Base-by-base conservation (phyloP, 2,888 invertebrate genomes). In the Thereva nobilitata region DNA sequence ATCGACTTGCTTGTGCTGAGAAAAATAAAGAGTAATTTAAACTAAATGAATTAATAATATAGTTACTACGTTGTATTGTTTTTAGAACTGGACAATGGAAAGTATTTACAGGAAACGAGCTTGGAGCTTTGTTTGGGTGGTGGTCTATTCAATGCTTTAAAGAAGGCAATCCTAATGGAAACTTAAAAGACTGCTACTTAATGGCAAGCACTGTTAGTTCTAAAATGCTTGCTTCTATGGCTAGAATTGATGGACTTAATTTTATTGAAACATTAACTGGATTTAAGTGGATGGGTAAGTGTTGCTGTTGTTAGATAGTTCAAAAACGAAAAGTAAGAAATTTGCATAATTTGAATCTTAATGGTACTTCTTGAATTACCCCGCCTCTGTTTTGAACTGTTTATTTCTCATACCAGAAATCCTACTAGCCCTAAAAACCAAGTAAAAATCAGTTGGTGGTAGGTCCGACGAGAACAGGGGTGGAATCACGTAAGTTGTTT, bases 261-360 rank as follows among this genome's bases (percentile, higher is more conserved):
- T 87, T 87, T 71, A 80, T 85, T 70, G 97, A 98, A 82, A 98
- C 99, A 0, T 84, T 99, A 63, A 99, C 99, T 0, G 99, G 99
- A 0, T 99, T 99, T 78, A 99, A 99, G 77, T 99, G 97, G 97
- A 97, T 99, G 93, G 98, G 95, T 82, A 70, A 78, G 79, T 40
- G 9, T 45, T 50, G n/a, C n/a, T n/a, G n/a, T n/a, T n/a, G n/a
- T n/a, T n/a, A n/a, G n/a, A n/a, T n/a, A 44, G 23, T 65, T 42
- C 8, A 3, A 8, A 8, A 42, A 8, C 2, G 7, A 42, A n/a
- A 44, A 42, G 9, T 47, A 47, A 3, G 5, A 47, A 3, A 10
- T 47, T 3, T n/a, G 10, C 9, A n/a, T n/a, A n/a, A n/a, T n/a
- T n/a, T n/a, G n/a, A n/a, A n/a, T n/a, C n/a, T n/a, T n/a, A n/a